Conservation (phyloP, 1,140 invertebrate species). For the Polypedilum vanderplanki region DNA sequence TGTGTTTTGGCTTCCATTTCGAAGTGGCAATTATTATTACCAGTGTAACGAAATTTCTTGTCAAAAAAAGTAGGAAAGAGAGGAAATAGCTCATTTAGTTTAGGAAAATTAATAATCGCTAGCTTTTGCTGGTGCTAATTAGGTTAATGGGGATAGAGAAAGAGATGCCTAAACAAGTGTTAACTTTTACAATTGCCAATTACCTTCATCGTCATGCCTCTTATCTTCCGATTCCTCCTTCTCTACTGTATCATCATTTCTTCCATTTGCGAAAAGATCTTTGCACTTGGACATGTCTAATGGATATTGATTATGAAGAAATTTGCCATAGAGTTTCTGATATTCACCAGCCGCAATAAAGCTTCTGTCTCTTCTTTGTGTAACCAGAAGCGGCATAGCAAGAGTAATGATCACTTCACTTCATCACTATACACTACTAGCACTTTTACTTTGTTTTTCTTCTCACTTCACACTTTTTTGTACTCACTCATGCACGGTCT, state of each 20-base stretch:
- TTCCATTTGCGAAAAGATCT: not conserved
- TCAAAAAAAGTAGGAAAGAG: not conserved
- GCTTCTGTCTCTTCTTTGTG: not conserved
- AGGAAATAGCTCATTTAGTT: not conserved
- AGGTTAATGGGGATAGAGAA: not conserved
- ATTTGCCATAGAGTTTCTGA: slow-evolving; percentile 17
- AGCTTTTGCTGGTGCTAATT: not conserved
- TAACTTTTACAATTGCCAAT: slow-evolving; percentile 1
- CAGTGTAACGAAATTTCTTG: slow-evolving; percentile 4
- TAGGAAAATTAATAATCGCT: slow-evolving; percentile 6
- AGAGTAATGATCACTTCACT: slow-evolving; percentile 21
- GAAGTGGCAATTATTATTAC: not conserved
- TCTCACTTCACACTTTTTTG: not conserved
- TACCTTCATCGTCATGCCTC: slow-evolving; percentile 8
- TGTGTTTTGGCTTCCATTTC: not conserved
- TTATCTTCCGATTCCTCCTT: slow-evolving; percentile 11
- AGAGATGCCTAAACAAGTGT: not conserved
- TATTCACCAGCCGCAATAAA: not conserved
- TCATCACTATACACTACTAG: slow-evolving; percentile 16
- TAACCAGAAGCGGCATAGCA: slow-evolving; percentile 23
- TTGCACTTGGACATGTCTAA: slow-evolving; percentile 17
- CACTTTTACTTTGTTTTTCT: not conserved
- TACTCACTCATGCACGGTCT: not conserved
- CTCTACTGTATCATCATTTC: not conserved
- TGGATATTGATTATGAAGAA: slow-evolving; percentile 2